These are phyloP conservation scores for Hippocampus abdominalis DNA, from an alignment of 2,113 vertebrate species.

Conservation along the genomic window DNA sequence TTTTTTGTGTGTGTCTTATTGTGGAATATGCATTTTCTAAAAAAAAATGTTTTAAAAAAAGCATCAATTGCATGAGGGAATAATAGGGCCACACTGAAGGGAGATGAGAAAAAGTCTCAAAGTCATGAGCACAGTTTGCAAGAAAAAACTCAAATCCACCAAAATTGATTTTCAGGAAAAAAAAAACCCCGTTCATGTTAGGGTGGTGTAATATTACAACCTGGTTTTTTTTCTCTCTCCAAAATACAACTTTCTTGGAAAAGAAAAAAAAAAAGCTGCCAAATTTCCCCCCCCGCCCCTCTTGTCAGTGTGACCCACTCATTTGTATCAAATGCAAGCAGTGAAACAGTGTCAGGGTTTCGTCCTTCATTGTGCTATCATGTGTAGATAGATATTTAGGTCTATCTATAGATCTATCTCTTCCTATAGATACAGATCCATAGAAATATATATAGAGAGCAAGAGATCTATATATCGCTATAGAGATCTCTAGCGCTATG, in stretches of 20 bases:
- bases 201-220: neutral
- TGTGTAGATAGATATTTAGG: slow-evolving; percentile 35
- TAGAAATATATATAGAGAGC: too few relatives aligned
- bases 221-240: neutral
- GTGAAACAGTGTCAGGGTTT: slow-evolving; percentile 32
- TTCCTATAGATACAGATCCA: too few relatives aligned
- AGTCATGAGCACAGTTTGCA: neutral
- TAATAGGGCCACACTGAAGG: neutral
- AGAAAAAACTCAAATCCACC: neutral
- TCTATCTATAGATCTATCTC: too few relatives aligned
- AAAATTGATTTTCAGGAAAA: neutral
- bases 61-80: neutral
- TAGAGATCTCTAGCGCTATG: too few relatives aligned
- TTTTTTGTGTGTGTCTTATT: slow-evolving; percentile 21
- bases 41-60: slow-evolving; percentile 16
- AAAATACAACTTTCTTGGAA: neutral
- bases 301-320: neutral
- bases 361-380: slow-evolving; percentile 65
- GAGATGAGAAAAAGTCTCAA: neutral
- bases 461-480: too few relatives aligned
- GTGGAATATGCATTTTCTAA: slow-evolving; percentile 44
- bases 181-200: neutral
- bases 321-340: slow-evolving; percentile 29
- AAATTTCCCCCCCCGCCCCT: neutral
- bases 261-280: neutral